Conservation (phyloP, 2,113 vertebrate species). For the Clarias gariepinus region DNA sequence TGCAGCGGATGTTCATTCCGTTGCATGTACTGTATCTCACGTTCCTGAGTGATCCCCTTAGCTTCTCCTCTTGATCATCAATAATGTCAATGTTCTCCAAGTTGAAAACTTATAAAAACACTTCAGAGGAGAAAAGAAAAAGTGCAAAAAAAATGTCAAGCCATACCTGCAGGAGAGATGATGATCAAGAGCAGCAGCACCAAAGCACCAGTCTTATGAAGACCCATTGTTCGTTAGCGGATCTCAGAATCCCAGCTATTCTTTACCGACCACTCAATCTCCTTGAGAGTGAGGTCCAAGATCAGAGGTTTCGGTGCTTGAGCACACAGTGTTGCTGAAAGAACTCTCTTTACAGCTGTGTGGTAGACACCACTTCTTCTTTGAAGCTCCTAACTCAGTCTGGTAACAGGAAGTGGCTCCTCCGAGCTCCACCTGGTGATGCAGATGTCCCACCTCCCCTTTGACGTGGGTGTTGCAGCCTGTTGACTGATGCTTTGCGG, state of each 20-base stretch:
- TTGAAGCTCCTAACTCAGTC: conserved; percentile 33
- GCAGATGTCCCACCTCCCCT: conserved; percentile 28
- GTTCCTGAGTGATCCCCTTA: background rate
- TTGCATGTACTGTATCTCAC: background rate
- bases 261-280: background rate
- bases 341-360: conserved; percentile 28
- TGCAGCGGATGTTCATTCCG: conserved; percentile 20
- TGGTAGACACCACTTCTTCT: conserved; percentile 23
- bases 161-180: conserved; percentile 57
- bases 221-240: conserved; percentile 43
- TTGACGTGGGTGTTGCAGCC: background rate
- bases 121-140: background rate
- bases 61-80: background rate
- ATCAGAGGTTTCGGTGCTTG: background rate
- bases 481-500: conserved; percentile 6
- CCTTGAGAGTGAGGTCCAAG: background rate
- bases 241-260: background rate
- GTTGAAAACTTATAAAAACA: background rate
- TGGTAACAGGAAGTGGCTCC: conserved; percentile 67
- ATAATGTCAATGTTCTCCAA: background rate
- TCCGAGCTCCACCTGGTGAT: conserved; percentile 57
- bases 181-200: conserved; percentile 44
- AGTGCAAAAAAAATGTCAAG: background rate
- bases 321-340: background rate
- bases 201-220: conserved; percentile 36